phyloP scores from a whole-genome alignment of 2,888 invertebrate genomes.

The Conomelus anceps region DNA sequence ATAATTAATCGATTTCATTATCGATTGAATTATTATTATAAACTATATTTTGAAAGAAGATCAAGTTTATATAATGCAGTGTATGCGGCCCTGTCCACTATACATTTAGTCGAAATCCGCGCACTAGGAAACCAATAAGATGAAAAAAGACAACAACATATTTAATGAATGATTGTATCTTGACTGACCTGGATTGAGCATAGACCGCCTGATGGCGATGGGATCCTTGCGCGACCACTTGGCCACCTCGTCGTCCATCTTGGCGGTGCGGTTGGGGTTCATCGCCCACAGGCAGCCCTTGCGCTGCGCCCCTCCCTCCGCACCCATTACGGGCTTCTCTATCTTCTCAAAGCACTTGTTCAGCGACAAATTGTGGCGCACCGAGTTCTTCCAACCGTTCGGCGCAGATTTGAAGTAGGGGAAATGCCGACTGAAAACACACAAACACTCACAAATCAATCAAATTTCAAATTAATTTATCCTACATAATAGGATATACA shows the following conservation, averaged over 20 bases:
- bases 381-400: conserved; percentile 98
- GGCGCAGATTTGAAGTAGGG: conserved; percentile 98
- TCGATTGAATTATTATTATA: too few relatives aligned
- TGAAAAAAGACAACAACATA: too few relatives aligned
- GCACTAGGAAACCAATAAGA: too few relatives aligned
- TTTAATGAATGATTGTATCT: not conserved
- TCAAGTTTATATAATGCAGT: too few relatives aligned
- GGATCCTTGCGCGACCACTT: conserved; percentile 97
- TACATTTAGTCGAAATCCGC: too few relatives aligned
- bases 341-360: conserved; percentile 99
- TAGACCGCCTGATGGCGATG: conserved; percentile 81
- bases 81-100: too few relatives aligned
- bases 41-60: too few relatives aligned
- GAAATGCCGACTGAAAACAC: conserved; percentile 72
- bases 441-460: not conserved
- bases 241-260: conserved; percentile 97
- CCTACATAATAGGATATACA: not conserved
- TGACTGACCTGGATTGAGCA: conserved; percentile 80
- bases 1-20: too few relatives aligned
- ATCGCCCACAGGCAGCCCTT: conserved; percentile 91
- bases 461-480: conserved; percentile 16
- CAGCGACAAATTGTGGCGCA: conserved; percentile 90
- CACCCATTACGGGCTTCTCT: conserved; percentile 76
- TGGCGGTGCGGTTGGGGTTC: conserved; percentile 88
- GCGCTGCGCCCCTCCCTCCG: conserved; percentile 30